Percentiles rank a stretch among this genome's conserved stretches.
Conservation (phyloP, 1,140 invertebrate genomes). For the Himalopsyche phryganea region DNA sequence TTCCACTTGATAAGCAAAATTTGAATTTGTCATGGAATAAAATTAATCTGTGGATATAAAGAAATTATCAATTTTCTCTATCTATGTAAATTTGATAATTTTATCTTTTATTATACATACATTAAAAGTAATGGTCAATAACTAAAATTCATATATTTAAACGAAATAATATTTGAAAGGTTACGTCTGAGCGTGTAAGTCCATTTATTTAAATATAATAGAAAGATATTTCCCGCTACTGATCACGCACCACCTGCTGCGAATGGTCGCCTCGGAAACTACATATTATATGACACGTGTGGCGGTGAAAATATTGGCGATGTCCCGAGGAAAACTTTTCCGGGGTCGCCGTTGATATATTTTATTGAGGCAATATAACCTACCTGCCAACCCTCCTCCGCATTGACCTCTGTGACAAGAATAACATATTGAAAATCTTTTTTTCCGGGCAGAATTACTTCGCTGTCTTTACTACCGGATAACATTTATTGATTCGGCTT, state of each 20-base stretch:
- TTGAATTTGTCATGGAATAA: too few species aligned
- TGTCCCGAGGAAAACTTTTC: constrained; percentile 19
- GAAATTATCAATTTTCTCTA: too few species aligned
- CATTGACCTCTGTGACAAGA: constrained; percentile 25
- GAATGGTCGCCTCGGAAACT: constrained; percentile 2
- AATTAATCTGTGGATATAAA: too few species aligned
- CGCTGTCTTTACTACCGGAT: not conserved
- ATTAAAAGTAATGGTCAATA: too few species aligned
- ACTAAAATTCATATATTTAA: too few species aligned
- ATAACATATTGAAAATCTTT: constrained; percentile 28
- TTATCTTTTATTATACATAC: too few species aligned
- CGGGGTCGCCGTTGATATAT: constrained; percentile 26
- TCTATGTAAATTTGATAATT: too few species aligned
- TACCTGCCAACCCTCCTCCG: constrained; percentile 15
- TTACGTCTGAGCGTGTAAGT: too few species aligned
- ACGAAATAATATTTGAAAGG: too few species aligned
- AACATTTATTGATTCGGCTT: not conserved
- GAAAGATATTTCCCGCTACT: constrained; percentile 7
- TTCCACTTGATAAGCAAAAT: too few species aligned
- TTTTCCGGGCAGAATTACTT: not conserved
- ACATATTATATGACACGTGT: constrained; percentile 10
- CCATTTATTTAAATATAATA: too few species aligned
- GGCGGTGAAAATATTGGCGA: constrained; percentile 24
- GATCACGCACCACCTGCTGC: constrained; percentile 9
- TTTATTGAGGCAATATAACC: constrained; percentile 32